Evolutionary conservation across 2,797 vertebrate species (phyloP), one percentile per base, ranked within the genome.

Genomic region (Sciurus vulgaris): DNA sequence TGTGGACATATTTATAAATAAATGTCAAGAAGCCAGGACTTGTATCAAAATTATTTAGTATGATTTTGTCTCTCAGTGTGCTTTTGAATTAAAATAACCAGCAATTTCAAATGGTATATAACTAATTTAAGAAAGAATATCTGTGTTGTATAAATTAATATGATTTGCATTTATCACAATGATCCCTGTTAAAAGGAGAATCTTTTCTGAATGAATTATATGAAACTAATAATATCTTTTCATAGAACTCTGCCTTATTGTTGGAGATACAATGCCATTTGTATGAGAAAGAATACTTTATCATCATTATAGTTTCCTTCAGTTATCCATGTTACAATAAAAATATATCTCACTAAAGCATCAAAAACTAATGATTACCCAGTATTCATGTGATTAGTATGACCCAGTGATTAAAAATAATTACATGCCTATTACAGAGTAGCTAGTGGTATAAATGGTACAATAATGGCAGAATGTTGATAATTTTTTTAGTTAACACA

Each of bases 61-160:
- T 96, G 12, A 30, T 67, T 74, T 92, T 61, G 30, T 59, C 11
- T 81, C 18, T 26, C 2, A 20, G 4, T 1, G 18, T 54, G 61
- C 67, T 5, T 35, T 89, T 89, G 30, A 81, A 76, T 47, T 61
- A 92, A 86, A 91, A 76, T 70, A 81, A 44, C 61, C 65, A 38
- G 28, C 22, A 3, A 54, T 14, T 63, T 38, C 4, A 61, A 92
- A 47, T 63, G 24, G 76, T 24, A 12, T 26, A 79, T 69, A 38
- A 22, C 38, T 51, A 82, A 13, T 44, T 33, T 20, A 81, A 33
- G n/a, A 78, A 79, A 61, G 33, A 72, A 54, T 59, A 41, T 13
- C 5, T 83, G 77, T 13, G 10, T 77, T 65, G 13, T 41, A 65
- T 77, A 33, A 35, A 12, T 65, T 73, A 89, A 77, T 56, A 17